These are phyloP conservation scores for Ctenomys sociabilis DNA, from an alignment of 2,113 vertebrate species.

Conservation along the genomic window DNA sequence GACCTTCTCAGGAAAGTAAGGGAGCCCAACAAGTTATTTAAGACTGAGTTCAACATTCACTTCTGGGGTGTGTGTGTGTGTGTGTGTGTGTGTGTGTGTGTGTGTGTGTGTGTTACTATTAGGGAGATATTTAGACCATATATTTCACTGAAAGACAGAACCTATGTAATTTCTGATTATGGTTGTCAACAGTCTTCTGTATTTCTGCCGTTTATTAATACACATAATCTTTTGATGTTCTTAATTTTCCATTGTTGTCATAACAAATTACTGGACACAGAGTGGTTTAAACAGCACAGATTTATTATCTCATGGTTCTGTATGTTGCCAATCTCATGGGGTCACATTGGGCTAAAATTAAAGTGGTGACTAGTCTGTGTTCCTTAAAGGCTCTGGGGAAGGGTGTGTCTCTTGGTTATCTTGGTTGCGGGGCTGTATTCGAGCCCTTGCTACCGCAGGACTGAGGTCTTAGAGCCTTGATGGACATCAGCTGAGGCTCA, in stretches of 20 bases:
- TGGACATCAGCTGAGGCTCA: neutral
- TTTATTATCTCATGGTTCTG: neutral
- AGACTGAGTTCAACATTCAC: neutral
- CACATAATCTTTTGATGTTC: neutral
- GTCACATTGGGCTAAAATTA: neutral
- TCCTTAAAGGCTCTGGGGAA: neutral
- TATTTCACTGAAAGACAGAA: neutral
- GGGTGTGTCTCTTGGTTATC: neutral
- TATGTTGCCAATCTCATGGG: neutral
- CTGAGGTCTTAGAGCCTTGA: neutral
- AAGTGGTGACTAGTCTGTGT: neutral
- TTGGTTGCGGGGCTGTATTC: neutral
- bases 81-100: too few species aligned
- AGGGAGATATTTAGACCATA: neutral
- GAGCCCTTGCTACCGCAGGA: neutral
- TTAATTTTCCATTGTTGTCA: neutral
- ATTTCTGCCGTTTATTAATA: neutral
- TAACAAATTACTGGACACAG: neutral
- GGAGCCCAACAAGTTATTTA: neutral
- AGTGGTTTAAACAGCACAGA: neutral
- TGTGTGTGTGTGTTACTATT: neutral
- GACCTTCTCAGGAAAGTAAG: neutral
- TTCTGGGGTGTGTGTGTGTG: neutral
- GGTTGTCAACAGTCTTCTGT: neutral
- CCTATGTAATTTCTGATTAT: conserved; percentile 2